phyloP scores from a whole-genome alignment of 2,113 vertebrate species.

The Galemys pyrenaicus region DNA sequence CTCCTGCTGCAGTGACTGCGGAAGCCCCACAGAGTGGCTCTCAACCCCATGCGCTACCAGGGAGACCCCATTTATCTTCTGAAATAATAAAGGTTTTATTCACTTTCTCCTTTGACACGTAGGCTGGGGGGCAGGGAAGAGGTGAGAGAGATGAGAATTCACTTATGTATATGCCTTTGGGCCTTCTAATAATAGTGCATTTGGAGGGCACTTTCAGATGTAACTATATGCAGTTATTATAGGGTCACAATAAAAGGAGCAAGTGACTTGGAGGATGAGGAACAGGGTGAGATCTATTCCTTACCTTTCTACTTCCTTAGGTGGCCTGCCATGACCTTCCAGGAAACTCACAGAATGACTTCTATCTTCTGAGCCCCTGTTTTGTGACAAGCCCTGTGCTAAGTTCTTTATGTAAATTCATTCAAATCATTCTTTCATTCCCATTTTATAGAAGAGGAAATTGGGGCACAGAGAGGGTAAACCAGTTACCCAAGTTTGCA shows the following conservation, averaged over 20 bases:
- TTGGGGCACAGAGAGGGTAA: background rate
- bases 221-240: background rate
- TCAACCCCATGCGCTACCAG: too few relatives aligned
- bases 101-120: background rate
- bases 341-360: background rate
- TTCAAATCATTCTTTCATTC: background rate
- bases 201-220: background rate
- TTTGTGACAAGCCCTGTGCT: background rate
- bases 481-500: background rate
- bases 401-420: background rate
- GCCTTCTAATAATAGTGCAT: background rate
- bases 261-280: background rate
- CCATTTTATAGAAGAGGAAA: background rate
- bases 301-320: background rate
- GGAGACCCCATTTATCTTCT: background rate
- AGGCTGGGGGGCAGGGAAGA: background rate
- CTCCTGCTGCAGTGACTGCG: too few relatives aligned
- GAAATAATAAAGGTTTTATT: background rate
- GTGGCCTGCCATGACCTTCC: background rate
- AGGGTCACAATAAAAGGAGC: background rate
- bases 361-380: background rate
- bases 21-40: too few relatives aligned
- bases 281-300: background rate
- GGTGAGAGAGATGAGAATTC: background rate
- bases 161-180: background rate